A percentile compares a stretch with the other conserved stretches of the same genome.
Conservation (phyloP, 1,140 invertebrate species). For the Trichogramma pretiosum region DNA sequence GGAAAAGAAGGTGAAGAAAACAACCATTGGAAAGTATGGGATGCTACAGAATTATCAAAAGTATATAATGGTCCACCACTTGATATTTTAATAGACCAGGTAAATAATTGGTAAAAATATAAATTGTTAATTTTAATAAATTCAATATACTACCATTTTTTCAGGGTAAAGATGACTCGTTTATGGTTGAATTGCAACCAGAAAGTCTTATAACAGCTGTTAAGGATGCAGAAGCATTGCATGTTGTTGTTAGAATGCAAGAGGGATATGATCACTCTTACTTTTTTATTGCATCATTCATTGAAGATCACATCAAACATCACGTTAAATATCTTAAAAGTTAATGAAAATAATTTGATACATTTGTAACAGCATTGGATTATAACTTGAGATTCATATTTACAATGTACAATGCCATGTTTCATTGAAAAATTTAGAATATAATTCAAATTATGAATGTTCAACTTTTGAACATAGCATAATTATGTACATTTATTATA, state of each 20-base stretch:
- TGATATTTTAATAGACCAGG: slow-evolving; percentile 86
- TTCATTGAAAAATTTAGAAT: background rate
- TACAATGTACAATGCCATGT: slow-evolving; percentile 5
- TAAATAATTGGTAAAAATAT: slow-evolving; percentile 33
- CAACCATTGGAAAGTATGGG: slow-evolving; percentile 73
- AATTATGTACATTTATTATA: background rate
- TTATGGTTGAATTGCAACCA: slow-evolving; percentile 68
- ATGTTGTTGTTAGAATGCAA: slow-evolving; percentile 66
- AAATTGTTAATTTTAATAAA: slow-evolving; percentile 8
- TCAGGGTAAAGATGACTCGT: slow-evolving; percentile 77
- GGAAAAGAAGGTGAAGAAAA: slow-evolving; percentile 48
- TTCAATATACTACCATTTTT: slow-evolving; percentile 24
- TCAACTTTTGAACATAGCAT: background rate
- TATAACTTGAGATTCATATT: too few relatives aligned
- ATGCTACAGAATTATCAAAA: slow-evolving; percentile 76
- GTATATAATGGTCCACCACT: slow-evolving; percentile 77
- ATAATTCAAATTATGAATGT: background rate
- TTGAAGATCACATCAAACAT: slow-evolving; percentile 87
- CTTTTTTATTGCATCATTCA: slow-evolving; percentile 87
- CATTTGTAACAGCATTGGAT: too few relatives aligned
- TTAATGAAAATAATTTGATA: too few relatives aligned
- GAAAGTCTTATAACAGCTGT: slow-evolving; percentile 74
- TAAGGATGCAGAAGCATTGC: slow-evolving; percentile 58
- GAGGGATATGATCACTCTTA: slow-evolving; percentile 95
- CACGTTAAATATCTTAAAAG: slow-evolving; percentile 66